Evolutionary conservation across 2,888 invertebrate genomes (phyloP).

Genomic region (Eumerus sabulonum): DNA sequence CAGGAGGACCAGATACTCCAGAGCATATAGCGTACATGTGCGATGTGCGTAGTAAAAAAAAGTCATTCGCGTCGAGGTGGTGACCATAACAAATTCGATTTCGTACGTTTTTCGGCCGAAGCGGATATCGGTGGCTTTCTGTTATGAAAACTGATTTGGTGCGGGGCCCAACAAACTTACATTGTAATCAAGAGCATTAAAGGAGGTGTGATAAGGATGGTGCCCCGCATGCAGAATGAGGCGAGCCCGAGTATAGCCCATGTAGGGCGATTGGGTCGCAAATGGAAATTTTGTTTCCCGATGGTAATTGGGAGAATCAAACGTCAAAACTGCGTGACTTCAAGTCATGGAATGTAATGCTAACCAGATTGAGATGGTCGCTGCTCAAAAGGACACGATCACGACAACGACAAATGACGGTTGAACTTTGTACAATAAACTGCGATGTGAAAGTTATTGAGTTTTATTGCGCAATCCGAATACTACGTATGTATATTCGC

Average conservation of each 20-base stretch:
- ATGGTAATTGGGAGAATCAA: slow-evolving; percentile 36
- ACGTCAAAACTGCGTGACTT: slow-evolving; percentile 64
- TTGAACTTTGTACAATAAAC: too few relatives aligned
- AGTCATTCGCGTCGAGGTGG: slow-evolving; percentile 26
- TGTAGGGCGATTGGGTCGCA: slow-evolving; percentile 27
- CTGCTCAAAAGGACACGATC: slow-evolving; percentile 11
- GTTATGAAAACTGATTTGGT: slow-evolving; percentile 59
- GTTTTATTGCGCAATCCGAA: slow-evolving; percentile 51
- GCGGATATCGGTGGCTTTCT: background rate
- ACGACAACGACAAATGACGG: slow-evolving; percentile 31
- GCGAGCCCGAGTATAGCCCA: slow-evolving; percentile 14
- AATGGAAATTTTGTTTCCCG: slow-evolving; percentile 10
- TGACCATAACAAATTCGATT: slow-evolving; percentile 54
- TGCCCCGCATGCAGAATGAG: slow-evolving; percentile 34
- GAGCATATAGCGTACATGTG: too few relatives aligned
- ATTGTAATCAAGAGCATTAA: slow-evolving; percentile 56
- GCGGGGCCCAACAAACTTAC: slow-evolving; percentile 49
- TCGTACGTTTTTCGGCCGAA: background rate
- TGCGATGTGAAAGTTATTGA: slow-evolving; percentile 32
- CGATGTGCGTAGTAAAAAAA: slow-evolving; percentile 10
- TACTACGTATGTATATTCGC: too few relatives aligned
- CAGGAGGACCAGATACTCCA: too few relatives aligned
- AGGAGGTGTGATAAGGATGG: slow-evolving; percentile 46
- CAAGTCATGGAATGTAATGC: slow-evolving; percentile 41
- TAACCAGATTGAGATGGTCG: background rate